Conservation (phyloP, 2,797 vertebrate genomes). For the Scleropages formosus region DNA sequence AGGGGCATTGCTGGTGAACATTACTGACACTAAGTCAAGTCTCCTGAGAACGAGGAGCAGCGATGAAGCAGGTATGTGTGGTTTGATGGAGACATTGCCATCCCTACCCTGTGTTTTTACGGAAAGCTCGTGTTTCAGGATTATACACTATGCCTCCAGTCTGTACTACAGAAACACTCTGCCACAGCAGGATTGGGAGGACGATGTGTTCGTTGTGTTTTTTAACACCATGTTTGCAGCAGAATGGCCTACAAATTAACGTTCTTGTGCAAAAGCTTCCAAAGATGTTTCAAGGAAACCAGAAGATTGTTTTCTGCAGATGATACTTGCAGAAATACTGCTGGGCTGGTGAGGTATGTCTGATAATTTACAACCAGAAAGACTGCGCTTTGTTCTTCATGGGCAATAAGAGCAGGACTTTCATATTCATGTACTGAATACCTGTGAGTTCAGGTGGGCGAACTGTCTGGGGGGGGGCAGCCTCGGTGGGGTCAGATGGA, state of each 20-base stretch:
- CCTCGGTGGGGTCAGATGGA: conserved; percentile 1
- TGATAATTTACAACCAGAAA: conserved; percentile 38
- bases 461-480: not conserved
- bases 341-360: not conserved
- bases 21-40: too few relatives aligned
- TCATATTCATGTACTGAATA: not conserved
- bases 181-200: too few relatives aligned
- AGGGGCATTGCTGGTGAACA: too few relatives aligned
- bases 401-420: too few relatives aligned
- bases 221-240: too few relatives aligned
- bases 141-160: conserved; percentile 35
- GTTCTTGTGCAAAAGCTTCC: conserved; percentile 28
- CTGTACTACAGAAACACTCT: too few relatives aligned
- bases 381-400: not conserved
- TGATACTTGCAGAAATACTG: not conserved
- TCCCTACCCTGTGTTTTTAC: conserved; percentile 43
- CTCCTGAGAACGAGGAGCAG: too few relatives aligned
- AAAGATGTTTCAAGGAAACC: conserved; percentile 37
- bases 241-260: too few relatives aligned
- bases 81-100: not conserved
- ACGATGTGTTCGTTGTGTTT: too few relatives aligned
- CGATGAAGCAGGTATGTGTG: too few relatives aligned
- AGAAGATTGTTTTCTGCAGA: not conserved
- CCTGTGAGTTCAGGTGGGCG: not conserved
- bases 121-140: conserved; percentile 45